Evolutionary conservation across 2,888 invertebrate genomes (phyloP), one percentile per base, ranked within the genome.

Genomic region (Zhengitettix transpicula): DNA sequence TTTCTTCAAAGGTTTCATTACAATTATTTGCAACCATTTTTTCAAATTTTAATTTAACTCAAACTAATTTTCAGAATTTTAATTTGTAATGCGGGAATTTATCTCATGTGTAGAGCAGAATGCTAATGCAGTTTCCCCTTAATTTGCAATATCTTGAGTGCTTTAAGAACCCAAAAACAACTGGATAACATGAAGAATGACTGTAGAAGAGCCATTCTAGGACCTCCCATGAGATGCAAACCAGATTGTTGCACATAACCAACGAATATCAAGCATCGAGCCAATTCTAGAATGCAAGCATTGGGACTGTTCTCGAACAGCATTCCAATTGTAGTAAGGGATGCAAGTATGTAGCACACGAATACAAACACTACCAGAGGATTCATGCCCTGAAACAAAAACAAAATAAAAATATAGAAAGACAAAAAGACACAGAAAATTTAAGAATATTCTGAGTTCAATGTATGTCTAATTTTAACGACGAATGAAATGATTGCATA

Each of bases 301-400:
- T 79, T 75, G 10, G 78, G 76, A 52, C 79, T 78, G 66, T 82
- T 80, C 66, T 87, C 87, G 66, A 87, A 82, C 10, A 87, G 70
- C 77, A 87, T 78, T 1, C 87, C 87, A 57, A 87, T 84, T 40
- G 81, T 75, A 0, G 83, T 83, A 14, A 87, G 72, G 0, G 85
- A 83, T 3, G 78, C 78, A 54, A 87, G 77, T 65, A 87, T 81
- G 74, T 85, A 85, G 53, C 77, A 62, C 0, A 83, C 80, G 67
- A 80, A 79, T 56, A 77, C 71, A 14, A 81, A 71, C 2, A 82
- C 81, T 5, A 79, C 77, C 12, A 80, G 65, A 51, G 81, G 81
- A 61, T 77, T 79, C 73, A 83, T 76, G 12, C 78, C 78, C 86
- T 86, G 77, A 1, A 28, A 28, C 3, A 28, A 7, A 28, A 28